These are phyloP conservation scores for Ceraclea dissimilis DNA, from an alignment of 2,888 invertebrate genomes.

Conservation along the genomic window DNA sequence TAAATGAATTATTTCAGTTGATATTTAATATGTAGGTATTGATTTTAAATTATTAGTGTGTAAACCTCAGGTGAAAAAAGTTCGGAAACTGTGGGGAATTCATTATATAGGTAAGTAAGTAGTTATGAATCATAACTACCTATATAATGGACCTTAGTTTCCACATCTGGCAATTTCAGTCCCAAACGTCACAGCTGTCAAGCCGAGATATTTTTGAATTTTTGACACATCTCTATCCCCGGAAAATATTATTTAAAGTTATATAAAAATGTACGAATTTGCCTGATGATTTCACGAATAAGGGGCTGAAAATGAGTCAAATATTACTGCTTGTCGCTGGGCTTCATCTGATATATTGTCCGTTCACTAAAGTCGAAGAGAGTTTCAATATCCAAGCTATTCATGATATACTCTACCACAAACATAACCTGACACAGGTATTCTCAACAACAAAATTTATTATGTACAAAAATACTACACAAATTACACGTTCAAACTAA, in stretches of 20 bases:
- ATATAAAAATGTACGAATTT: constrained; percentile 13
- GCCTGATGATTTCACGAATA: constrained; percentile 2
- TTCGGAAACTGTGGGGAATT: too few relatives aligned
- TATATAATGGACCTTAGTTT: too few relatives aligned
- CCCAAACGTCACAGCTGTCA: too few relatives aligned
- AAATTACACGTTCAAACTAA: too few relatives aligned
- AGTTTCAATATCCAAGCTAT: constrained; percentile 98
- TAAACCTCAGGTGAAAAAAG: too few relatives aligned
- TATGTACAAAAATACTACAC: too few relatives aligned
- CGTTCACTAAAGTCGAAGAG: constrained; percentile 98
- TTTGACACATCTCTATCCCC: constrained; percentile 13
- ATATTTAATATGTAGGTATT: too few relatives aligned
- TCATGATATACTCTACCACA: constrained; percentile 91
- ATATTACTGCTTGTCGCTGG: constrained; percentile 67
- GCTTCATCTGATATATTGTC: constrained; percentile 78
- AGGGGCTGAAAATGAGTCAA: constrained; percentile 54
- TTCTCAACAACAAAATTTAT: constrained; percentile 15
- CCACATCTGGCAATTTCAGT: too few relatives aligned
- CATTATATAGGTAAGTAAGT: too few relatives aligned
- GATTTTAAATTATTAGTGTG: too few relatives aligned
- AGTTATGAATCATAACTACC: too few relatives aligned
- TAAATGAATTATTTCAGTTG: too few relatives aligned
- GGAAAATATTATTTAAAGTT: constrained; percentile 17
- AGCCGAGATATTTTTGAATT: constrained; percentile 20
- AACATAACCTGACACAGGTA: constrained; percentile 78